Conservation (phyloP, 1,140 invertebrate species). For the Sarcophaga peregrina region DNA sequence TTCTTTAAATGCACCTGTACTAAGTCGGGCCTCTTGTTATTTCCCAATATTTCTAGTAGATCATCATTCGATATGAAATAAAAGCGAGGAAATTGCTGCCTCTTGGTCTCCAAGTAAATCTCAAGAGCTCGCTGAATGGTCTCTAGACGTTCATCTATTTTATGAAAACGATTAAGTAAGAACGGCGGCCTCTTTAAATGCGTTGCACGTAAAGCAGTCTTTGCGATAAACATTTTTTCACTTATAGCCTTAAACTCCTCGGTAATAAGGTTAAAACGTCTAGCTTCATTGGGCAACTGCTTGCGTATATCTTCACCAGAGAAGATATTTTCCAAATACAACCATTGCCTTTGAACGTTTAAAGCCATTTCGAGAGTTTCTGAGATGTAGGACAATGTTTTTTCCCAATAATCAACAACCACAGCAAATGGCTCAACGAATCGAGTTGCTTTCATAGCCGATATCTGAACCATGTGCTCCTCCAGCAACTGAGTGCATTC, state of each 20-base stretch:
- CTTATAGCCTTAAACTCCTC: slow-evolving; percentile 80
- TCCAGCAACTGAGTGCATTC: slow-evolving; percentile 80
- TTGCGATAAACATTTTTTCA: slow-evolving; percentile 69
- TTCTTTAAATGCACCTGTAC: slow-evolving; percentile 87
- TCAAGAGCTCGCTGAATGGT: slow-evolving; percentile 79
- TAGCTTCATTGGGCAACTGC: slow-evolving; percentile 82
- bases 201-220: slow-evolving; percentile 71
- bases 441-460: slow-evolving; percentile 85
- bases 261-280: slow-evolving; percentile 79
- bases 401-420: slow-evolving; percentile 86
- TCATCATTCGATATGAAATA: slow-evolving; percentile 93
- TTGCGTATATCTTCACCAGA: slow-evolving; percentile 84
- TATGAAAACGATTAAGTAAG: slow-evolving; percentile 73
- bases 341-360: slow-evolving; percentile 81
- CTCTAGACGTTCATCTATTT: slow-evolving; percentile 76
- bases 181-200: slow-evolving; percentile 70
- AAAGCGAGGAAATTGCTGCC: slow-evolving; percentile 82
- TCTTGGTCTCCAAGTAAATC: slow-evolving; percentile 85
- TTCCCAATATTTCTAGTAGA: slow-evolving; percentile 84
- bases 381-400: slow-evolving; percentile 78
- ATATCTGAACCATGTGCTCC: slow-evolving; percentile 79
- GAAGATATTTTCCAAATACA: slow-evolving; percentile 89
- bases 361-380: slow-evolving; percentile 82
- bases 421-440: slow-evolving; percentile 86
- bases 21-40: slow-evolving; percentile 83